Base-by-base conservation (phyloP, 1,140 invertebrate genomes). In the Oedothorax gibbosus region DNA sequence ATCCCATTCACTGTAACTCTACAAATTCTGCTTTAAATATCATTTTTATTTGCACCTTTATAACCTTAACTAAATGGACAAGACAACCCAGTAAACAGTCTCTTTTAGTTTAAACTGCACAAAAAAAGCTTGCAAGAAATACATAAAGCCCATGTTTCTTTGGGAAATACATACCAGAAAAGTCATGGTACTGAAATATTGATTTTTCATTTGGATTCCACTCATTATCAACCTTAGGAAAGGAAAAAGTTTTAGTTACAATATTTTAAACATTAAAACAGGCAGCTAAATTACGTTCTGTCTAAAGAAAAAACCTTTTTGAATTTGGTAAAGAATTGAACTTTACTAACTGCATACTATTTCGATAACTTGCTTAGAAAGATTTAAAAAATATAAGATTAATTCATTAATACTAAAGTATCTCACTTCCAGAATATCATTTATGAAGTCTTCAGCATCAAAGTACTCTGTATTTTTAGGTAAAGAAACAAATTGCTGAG, bases 191-290 rank as follows among this genome's bases (percentile, higher is more conserved):
- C 14, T n/a, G 7, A 9, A 53, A 71, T 12, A 51, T 10, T 51
- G 15, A 9, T n/a, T 53, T 9, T 50, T 71, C 68, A n/a, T 18
- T 50, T 51, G 8, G 49, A 71, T 71, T 71, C 8, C 20, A 71
- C 53, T 71, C 68, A 49, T 51, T 51, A 71, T 71, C 49, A 71
- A n/a, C 12, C 68, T 71, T 18, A 71, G 15, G 53, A 71, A 18
- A 71, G 8, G 14, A 71, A 71, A 15, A 71, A 18, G 2, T 21
- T 18, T 18, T 12, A 66, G n/a, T 66, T 7, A 21, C 20, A 21
- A 35, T 21, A 66, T 20, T 66, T 12, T 66, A 21, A 21, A 18
- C 64, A 5, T n/a, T 3, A 60, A 60, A 14, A n/a, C 12, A 14
- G n/a, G 12, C n/a, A n/a, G 12, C 9, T 7, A 14, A 60, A 60